Base-by-base conservation (phyloP, 2,888 invertebrate genomes). In the Oxycera nigricornis region DNA sequence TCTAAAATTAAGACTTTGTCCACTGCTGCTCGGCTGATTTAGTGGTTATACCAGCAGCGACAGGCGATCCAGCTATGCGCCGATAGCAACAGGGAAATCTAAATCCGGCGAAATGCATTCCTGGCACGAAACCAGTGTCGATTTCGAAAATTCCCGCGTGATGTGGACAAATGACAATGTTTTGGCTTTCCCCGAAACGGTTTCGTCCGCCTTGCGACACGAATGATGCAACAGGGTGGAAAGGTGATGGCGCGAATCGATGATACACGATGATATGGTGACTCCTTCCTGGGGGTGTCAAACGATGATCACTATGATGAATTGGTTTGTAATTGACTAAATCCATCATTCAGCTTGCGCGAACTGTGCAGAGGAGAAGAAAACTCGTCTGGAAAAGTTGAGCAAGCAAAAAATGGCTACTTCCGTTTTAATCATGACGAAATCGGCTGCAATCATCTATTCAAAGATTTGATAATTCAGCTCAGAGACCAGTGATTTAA, bases 1-100 rank as follows among this genome's bases (percentile, higher is more conserved):
- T 55, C 55, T 55, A 55, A 55, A 55, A 55, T 50, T 55, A 55
- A 55, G 55, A 55, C 17, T 20, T 55, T 55, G 55, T 20, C 55
- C 55, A 55, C 55, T 55, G 39, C 55, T 4, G 22, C 55, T 24
- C 3, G 6, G 7, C 6, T 2, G 22, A 11, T 4, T 20, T 24
- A 11, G n/a, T 24, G 55, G 55, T 24, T 3, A 22, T 20, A n/a
- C 17, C 24, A 9, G 24, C 20, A 22, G 55, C 20, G 9, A 11
- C 46, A 7, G 17, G 46, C n/a, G 17, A 46, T 46, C 46, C 46
- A 46, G 46, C 20, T 55, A 20, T 20, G 2, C 24, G 20, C 6
- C 55, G 20, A 55, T 24, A 55, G 14, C 55, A 55, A 6, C 7
- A 55, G 55, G 22, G 55, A 6, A 22, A 20, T 55, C 55, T 24